Percentiles rank a stretch among this genome's conserved stretches.
These are phyloP conservation scores for Sminthurinus signatus DNA, from an alignment of 1,140 invertebrate genomes.

Conservation along the genomic window DNA sequence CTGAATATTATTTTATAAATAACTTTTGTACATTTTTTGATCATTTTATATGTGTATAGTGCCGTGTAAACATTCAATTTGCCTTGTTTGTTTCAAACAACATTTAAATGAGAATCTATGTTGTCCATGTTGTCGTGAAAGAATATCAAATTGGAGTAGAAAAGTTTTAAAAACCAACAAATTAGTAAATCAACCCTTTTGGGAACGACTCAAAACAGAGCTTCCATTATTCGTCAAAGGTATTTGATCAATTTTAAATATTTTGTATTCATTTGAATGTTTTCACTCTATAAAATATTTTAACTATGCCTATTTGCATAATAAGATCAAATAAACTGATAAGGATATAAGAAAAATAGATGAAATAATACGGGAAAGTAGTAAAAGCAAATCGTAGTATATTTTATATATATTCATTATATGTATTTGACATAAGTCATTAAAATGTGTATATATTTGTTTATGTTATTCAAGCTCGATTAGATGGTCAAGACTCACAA, in stretches of 20 bases:
- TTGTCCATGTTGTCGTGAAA: constrained; percentile 27
- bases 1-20: too few relatives aligned
- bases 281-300: too few relatives aligned
- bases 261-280: too few relatives aligned
- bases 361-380: too few relatives aligned
- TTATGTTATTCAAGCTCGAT: constrained; percentile 11
- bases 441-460: not conserved
- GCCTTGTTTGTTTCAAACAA: constrained; percentile 23
- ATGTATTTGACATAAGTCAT: not conserved
- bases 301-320: too few relatives aligned
- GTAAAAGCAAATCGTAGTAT: too few relatives aligned
- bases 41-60: too few relatives aligned
- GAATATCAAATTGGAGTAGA: constrained; percentile 32
- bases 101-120: constrained; percentile 1
- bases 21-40: too few relatives aligned
- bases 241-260: too few relatives aligned
- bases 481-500: constrained; percentile 20
- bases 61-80: constrained; percentile 31
- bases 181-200: constrained; percentile 24
- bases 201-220: constrained; percentile 27
- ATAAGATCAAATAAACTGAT: too few relatives aligned
- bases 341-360: too few relatives aligned
- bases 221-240: not conserved
- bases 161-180: constrained; percentile 19
- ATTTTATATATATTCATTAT: too few relatives aligned